These are phyloP conservation scores for Heliangelus exortis DNA, from an alignment of 2,797 vertebrate genomes.

Conservation along the genomic window DNA sequence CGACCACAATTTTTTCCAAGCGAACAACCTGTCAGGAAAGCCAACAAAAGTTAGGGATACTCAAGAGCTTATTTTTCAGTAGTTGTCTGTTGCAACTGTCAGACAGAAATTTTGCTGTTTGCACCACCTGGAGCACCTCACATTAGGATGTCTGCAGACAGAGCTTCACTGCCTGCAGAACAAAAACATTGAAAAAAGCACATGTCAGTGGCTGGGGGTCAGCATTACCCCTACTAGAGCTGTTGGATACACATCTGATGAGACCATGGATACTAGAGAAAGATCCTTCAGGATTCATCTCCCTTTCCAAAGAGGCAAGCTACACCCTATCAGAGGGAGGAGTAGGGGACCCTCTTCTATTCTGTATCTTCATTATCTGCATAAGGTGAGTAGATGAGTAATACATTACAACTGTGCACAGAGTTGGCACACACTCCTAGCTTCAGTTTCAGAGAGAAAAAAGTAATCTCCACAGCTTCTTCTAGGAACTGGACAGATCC, in stretches of 20 bases:
- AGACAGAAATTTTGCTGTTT: background rate
- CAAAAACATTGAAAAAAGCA: background rate
- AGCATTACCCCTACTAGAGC: background rate
- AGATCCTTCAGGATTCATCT: background rate
- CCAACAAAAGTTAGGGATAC: background rate
- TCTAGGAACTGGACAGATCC: background rate
- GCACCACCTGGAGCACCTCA: background rate
- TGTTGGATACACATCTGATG: background rate
- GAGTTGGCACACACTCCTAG: background rate
- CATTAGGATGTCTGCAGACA: background rate
- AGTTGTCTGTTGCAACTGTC: background rate
- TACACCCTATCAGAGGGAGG: background rate
- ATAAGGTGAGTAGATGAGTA: background rate
- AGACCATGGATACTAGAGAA: background rate
- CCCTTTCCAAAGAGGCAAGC: background rate
- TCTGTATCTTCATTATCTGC: background rate
- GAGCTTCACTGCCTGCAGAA: background rate
- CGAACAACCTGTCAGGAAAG: constrained; percentile 81
- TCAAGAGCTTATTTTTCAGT: background rate
- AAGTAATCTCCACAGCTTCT: background rate
- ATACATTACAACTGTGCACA: fast-evolving
- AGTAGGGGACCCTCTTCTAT: background rate
- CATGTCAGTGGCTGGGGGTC: background rate
- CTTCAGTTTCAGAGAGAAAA: background rate
- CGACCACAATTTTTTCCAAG: constrained; percentile 79